Conservation (phyloP, 2,888 invertebrate genomes). For the Augochlorella aurata region DNA sequence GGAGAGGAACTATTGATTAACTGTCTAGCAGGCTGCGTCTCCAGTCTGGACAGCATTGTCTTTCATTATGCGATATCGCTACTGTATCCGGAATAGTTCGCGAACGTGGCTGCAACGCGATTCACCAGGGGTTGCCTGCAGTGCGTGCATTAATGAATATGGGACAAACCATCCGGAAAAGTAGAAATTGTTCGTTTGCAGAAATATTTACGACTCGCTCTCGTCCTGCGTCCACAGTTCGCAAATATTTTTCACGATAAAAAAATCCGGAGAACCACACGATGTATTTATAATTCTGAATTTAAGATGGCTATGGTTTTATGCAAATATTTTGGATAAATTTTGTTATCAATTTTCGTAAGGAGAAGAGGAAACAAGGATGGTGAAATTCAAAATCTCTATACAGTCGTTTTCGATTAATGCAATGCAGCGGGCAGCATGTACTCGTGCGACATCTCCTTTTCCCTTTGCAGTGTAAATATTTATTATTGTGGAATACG, state of each 20-base stretch:
- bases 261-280: not conserved
- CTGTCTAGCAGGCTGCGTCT: slow-evolving; percentile 76
- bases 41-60: slow-evolving; percentile 76
- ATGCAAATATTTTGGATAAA: no score
- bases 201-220: not conserved
- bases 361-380: not conserved
- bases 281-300: no score
- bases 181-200: slow-evolving; percentile 33
- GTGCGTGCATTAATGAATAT: slow-evolving; percentile 26
- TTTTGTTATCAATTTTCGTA: no score
- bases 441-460: no score
- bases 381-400: no score
- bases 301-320: no score
- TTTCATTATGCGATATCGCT: slow-evolving; percentile 71
- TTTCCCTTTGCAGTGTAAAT: no score
- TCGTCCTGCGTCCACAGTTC: not conserved
- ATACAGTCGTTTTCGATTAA: no score
- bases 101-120: slow-evolving; percentile 15
- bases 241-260: not conserved
- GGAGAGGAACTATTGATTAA: slow-evolving; percentile 79
- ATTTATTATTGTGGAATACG: no score
- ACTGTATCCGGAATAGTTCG: slow-evolving; percentile 38
- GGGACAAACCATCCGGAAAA: slow-evolving; percentile 45
- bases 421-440: no score
- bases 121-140: slow-evolving; percentile 25